A percentile compares a stretch with the other conserved stretches of the same genome.
These are phyloP conservation scores for Pangasius macronema DNA, from an alignment of 2,797 vertebrate genomes.

Conservation along the genomic window DNA sequence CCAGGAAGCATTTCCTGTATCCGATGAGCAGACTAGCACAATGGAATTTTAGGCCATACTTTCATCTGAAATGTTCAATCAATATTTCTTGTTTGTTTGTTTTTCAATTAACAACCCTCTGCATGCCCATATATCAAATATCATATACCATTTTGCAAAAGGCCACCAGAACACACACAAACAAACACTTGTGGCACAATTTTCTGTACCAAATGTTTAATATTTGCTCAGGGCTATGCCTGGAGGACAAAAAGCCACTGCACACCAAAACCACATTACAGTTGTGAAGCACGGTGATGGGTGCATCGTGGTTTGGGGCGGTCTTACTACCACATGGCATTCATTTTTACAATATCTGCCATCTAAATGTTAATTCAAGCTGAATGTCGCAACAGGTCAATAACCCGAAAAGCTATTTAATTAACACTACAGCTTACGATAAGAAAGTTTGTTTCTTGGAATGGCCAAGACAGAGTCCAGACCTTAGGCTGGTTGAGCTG, in stretches of 20 bases:
- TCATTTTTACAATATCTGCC: background rate
- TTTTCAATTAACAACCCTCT: background rate
- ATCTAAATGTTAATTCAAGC: background rate
- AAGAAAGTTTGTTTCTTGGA: background rate
- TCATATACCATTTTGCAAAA: background rate
- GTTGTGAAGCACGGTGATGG: background rate
- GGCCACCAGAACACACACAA: no score
- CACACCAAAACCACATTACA: background rate
- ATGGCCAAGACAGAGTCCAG: background rate
- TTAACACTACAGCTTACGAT: background rate
- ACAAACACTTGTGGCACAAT: no score
- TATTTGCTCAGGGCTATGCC: background rate
- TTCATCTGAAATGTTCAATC: background rate
- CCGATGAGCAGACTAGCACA: background rate
- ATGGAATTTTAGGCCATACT: background rate
- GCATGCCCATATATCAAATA: background rate
- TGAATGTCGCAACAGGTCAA: background rate
- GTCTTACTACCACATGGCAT: background rate
- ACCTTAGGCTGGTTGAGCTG: background rate
- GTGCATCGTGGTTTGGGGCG: background rate
- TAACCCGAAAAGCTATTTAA: background rate
- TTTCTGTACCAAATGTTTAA: no score
- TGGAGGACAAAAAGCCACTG: background rate
- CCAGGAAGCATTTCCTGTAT: background rate
- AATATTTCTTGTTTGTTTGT: no score